Conservation (phyloP, 2,888 invertebrate genomes). For the Caenorhabditis auriculariae region DNA sequence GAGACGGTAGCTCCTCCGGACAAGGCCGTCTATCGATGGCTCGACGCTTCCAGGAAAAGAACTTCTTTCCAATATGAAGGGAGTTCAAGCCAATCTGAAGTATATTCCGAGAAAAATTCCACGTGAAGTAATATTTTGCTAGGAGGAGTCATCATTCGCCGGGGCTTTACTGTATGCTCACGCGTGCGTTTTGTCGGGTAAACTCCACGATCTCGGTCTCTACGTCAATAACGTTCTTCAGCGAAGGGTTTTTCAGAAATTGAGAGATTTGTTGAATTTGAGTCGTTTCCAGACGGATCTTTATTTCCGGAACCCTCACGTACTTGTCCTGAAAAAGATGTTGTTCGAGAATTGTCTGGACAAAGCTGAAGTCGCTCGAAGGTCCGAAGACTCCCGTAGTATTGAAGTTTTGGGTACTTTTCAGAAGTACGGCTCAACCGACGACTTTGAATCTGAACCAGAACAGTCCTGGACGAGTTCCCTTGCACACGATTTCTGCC, state of each 20-base stretch:
- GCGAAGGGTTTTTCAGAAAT: constrained; percentile 6
- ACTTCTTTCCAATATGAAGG: no score
- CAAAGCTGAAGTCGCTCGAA: constrained; percentile 14
- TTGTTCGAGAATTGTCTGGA: constrained; percentile 15
- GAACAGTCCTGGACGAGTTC: constrained; percentile 1
- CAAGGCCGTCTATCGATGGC: no score
- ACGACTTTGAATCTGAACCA: constrained; percentile 9
- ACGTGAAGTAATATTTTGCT: no score
- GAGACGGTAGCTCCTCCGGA: no score
- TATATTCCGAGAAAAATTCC: no score
- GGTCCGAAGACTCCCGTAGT: constrained; percentile 4
- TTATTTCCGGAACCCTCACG: constrained; percentile 4
- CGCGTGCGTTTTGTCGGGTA: constrained; percentile 17
- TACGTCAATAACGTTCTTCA: constrained; percentile 16
- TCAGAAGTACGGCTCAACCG: constrained; percentile 13
- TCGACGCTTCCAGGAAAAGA: no score
- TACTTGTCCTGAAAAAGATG: constrained; percentile 11
- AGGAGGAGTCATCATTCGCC: constrained; percentile 10
- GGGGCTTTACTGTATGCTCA: constrained; percentile 17
- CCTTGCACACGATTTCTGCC: constrained; percentile 19
- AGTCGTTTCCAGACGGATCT: no score
- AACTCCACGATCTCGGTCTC: constrained; percentile 7
- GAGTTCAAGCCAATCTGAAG: no score
- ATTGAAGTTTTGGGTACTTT: no score
- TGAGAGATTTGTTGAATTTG: no score